phyloP scores from a whole-genome alignment of 2,797 vertebrate genomes.

The Pampus argenteus region DNA sequence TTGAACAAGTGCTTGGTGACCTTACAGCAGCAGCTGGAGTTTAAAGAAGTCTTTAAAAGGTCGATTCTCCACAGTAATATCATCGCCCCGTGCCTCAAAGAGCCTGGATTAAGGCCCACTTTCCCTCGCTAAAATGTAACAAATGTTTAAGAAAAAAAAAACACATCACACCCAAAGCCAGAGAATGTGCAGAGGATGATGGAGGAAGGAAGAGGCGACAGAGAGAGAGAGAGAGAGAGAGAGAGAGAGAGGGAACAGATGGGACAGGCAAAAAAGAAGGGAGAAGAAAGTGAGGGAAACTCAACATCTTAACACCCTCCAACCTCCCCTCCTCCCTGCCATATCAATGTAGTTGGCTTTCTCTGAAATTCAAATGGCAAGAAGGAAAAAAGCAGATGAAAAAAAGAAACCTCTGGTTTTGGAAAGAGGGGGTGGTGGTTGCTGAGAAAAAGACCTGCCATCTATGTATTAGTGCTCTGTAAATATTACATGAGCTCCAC shows the following conservation, averaged over 20 bases:
- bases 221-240: background rate
- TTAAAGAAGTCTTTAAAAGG: slow-evolving; percentile 72
- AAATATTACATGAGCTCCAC: slow-evolving; percentile 90
- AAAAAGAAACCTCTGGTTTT: slow-evolving; percentile 71
- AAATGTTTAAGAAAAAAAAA: slow-evolving; percentile 72
- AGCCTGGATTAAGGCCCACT: slow-evolving; percentile 70
- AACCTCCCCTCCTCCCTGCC: slow-evolving; percentile 19
- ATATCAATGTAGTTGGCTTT: slow-evolving; percentile 81
- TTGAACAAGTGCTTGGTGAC: slow-evolving; percentile 69
- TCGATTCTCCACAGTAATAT: slow-evolving; percentile 72
- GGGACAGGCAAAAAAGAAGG: slow-evolving; percentile 32
- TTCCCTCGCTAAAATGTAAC: slow-evolving; percentile 64
- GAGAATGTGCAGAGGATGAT: slow-evolving; percentile 45
- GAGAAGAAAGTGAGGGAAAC: slow-evolving; percentile 51
- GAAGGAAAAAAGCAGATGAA: slow-evolving; percentile 59
- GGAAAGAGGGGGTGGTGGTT: slow-evolving; percentile 26
- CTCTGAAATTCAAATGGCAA: slow-evolving; percentile 86
- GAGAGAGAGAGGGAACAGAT: background rate
- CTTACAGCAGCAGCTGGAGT: slow-evolving; percentile 68
- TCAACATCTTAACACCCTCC: slow-evolving; percentile 53
- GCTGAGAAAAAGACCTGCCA: slow-evolving; percentile 81
- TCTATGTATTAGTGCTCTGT: slow-evolving; percentile 88
- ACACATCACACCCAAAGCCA: slow-evolving; percentile 66
- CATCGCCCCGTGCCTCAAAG: slow-evolving; percentile 68
- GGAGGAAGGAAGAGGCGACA: slow-evolving; percentile 40